Conservation (phyloP, 2,888 invertebrate genomes). For the Malachius bipustulatus region DNA sequence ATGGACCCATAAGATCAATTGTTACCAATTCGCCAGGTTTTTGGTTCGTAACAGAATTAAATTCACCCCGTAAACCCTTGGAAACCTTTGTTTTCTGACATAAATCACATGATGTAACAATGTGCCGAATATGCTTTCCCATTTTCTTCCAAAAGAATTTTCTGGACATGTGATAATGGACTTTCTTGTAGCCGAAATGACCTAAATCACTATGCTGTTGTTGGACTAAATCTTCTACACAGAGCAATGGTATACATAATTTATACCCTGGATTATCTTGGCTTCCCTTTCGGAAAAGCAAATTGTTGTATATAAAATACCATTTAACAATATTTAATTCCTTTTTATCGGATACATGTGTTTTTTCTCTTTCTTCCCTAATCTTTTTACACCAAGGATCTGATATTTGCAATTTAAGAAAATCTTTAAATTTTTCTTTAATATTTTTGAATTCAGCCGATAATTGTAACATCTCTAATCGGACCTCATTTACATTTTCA, state of each 20-base stretch:
- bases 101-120: constrained; percentile 9
- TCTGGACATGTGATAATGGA: background rate
- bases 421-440: background rate
- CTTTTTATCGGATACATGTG: no score
- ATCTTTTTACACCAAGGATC: no score
- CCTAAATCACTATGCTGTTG: constrained; percentile 10
- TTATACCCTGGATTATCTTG: background rate
- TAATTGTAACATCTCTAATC: no score
- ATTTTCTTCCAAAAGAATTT: constrained; percentile 10
- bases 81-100: constrained; percentile 9
- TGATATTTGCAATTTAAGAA: no score
- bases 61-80: background rate
- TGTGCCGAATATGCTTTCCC: constrained; percentile 6
- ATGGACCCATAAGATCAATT: constrained; percentile 9
- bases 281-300: background rate
- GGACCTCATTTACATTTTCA: no score
- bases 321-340: background rate
- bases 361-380: no score
- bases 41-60: constrained; percentile 5
- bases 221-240: constrained; percentile 5
- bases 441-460: background rate
- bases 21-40: constrained; percentile 10
- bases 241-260: constrained; percentile 6
- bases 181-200: constrained; percentile 12
- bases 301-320: background rate